Evolutionary conservation across 2,113 vertebrate genomes (phyloP).

Genomic region (Hassar affinis): DNA sequence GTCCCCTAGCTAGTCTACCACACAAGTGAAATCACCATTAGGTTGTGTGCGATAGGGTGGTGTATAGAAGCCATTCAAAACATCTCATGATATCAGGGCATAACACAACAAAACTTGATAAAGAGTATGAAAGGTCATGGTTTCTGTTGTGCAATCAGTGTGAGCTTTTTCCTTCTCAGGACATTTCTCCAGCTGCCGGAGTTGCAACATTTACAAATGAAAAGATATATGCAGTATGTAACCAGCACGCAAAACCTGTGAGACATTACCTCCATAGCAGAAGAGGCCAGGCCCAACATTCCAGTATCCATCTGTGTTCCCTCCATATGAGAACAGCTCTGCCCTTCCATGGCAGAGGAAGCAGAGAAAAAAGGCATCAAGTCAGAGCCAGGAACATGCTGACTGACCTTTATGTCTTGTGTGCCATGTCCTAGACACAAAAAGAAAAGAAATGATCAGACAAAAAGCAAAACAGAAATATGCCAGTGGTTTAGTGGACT

Average conservation of each 20-base stretch:
- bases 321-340: constrained; percentile 76
- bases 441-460: constrained; percentile 7
- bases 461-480: constrained; percentile 1
- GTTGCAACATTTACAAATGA: constrained; percentile 1
- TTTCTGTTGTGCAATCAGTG: not conserved
- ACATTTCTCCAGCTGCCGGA: not conserved
- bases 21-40: not conserved
- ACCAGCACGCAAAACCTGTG: not conserved
- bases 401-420: constrained; percentile 18
- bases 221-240: not conserved
- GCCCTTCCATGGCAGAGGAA: constrained; percentile 77
- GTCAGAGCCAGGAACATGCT: constrained; percentile 45
- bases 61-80: not conserved
- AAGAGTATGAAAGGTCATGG: not conserved
- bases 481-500: not conserved
- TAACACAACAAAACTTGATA: not conserved
- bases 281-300: constrained; percentile 64
- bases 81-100: not conserved
- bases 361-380: constrained; percentile 73
- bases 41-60: not conserved
- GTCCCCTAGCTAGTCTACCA: not conserved
- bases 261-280: constrained; percentile 66
- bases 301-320: constrained; percentile 70
- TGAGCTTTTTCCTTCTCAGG: not conserved
- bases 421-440: constrained; percentile 69